These are phyloP conservation scores for Palythoa grandis DNA, from an alignment of 92 coral and sea anemone genomes.

Conservation along the genomic window DNA sequence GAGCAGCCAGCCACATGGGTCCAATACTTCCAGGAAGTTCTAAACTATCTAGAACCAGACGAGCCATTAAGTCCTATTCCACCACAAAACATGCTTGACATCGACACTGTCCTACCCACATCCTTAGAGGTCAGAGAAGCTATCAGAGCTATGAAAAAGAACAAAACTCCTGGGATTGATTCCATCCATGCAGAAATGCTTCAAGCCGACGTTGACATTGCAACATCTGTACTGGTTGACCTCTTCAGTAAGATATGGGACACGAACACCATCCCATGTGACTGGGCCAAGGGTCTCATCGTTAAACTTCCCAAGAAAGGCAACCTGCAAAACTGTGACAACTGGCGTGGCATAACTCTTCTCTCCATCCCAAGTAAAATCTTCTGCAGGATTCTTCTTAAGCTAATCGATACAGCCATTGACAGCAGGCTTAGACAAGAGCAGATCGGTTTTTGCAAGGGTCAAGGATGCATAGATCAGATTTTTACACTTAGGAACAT, in stretches of 20 bases:
- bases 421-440: constrained; percentile 21
- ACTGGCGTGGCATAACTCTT: too few species aligned
- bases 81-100: neutral
- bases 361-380: constrained; percentile 31
- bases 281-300: too few species aligned
- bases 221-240: neutral
- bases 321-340: too few species aligned
- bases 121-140: constrained; percentile 27
- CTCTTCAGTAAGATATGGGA: neutral
- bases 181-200: constrained; percentile 40
- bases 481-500: constrained; percentile 45
- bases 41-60: neutral
- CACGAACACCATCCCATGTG: neutral
- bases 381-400: constrained; percentile 23
- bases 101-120: neutral
- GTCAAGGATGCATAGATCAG: constrained; percentile 28
- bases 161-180: constrained; percentile 44
- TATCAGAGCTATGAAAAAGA: constrained; percentile 24
- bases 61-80: neutral
- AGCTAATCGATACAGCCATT: neutral
- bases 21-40: neutral
- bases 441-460: constrained; percentile 23
- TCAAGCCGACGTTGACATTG: neutral
- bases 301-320: too few species aligned
- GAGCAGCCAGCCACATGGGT: neutral